These are phyloP conservation scores for Phycodurus eques DNA, from an alignment of 2,113 vertebrate genomes.

Conservation along the genomic window DNA sequence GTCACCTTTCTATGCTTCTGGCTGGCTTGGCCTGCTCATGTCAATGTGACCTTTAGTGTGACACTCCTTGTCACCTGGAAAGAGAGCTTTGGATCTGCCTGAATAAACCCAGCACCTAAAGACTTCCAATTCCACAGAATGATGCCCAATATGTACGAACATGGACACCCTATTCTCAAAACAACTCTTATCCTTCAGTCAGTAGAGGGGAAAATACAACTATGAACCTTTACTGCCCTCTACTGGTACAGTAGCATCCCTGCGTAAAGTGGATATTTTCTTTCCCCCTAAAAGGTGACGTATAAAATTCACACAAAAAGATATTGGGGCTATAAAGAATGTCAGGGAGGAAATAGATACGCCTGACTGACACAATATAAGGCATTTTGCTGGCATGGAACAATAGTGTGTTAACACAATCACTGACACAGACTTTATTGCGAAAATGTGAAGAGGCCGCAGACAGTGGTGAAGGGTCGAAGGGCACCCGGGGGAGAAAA, in stretches of 20 bases:
- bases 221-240: conserved; percentile 45
- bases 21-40: conserved; percentile 32
- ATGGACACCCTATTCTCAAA: not conserved
- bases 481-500: conserved; percentile 36
- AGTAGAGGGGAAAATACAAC: not conserved
- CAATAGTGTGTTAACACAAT: not conserved
- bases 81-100: conserved; percentile 11
- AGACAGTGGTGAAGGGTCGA: conserved; percentile 2
- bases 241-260: conserved; percentile 46
- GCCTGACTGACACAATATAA: not conserved
- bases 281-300: not conserved
- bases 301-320: not conserved
- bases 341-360: not conserved
- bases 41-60: conserved; percentile 49
- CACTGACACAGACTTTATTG: not conserved
- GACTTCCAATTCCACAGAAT: not conserved
- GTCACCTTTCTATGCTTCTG: not conserved
- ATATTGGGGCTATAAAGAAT: not conserved
- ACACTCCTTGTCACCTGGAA: conserved; percentile 33
- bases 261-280: conserved; percentile 14
- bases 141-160: not conserved
- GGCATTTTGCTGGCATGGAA: not conserved
- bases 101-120: not conserved
- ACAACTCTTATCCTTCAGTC: not conserved
- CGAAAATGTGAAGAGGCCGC: not conserved